Evolutionary conservation across 2,113 vertebrate genomes (phyloP), one percentile per base, ranked within the genome.

Genomic region (Lasiurus cinereus): DNA sequence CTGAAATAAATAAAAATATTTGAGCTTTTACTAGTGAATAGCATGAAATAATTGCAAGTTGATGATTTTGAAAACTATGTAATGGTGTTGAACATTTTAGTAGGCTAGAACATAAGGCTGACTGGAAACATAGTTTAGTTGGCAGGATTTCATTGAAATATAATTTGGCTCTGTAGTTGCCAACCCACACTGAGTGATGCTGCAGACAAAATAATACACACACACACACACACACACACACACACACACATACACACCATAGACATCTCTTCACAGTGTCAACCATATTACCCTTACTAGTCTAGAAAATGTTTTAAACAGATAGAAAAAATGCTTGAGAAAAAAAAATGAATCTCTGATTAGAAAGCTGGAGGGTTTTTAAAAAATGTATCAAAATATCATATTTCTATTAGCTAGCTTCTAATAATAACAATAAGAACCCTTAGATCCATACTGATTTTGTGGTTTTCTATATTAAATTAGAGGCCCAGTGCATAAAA

Each of bases 51-150:
- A 85, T 87, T 94, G 46, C 22, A 54, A 46, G 80, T 33, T 1
- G 4, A 54, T 93, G 3, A 64, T 46, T 80, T 80, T 96, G n/a
- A 72, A 83, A 92, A 91, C 39, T 74, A 70, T 24, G 21, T n/a
- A 46, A 77, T 86, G 48, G 29, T 59, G 59, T 94, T 36, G 18
- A 96, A 94, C 15, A 9, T 85, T 78, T 36, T 12, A 74, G 18
- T 72, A 89, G 48, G 6, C 0, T 88, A 33, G 91, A 92, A 80
- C 24, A 48, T n/a, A 94, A 72, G n/a, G 0, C 0, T 54, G 16
- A 70, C 12, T 78, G 46, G 56, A 95, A 96, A 96, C 36, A 78
- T 16, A 95, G 69, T 94, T 87, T 66, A 91, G 46, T 80, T 93
- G 85, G 83, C 56, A 69, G 27, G 0, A 54, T 93, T 97, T 96